These are phyloP conservation scores for Sphaerophoria rueppellii DNA, from an alignment of 2,888 invertebrate genomes.

Conservation along the genomic window DNA sequence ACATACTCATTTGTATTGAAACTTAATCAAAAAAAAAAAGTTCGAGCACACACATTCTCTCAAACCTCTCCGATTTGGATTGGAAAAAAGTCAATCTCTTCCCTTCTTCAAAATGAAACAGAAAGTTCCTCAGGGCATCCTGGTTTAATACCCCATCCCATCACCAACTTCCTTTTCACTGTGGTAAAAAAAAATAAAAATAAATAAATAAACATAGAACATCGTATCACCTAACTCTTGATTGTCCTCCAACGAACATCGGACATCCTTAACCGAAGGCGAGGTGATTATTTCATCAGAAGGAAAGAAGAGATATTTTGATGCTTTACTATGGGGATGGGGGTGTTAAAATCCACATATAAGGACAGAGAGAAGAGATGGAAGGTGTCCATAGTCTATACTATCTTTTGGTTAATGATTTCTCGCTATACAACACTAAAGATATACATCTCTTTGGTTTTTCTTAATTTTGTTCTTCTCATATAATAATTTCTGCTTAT, in stretches of 20 bases:
- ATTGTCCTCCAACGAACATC: constrained; percentile 72
- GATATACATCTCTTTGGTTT: constrained; percentile 59
- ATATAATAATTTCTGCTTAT: constrained; percentile 44
- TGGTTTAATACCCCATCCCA: neutral
- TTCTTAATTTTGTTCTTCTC: constrained; percentile 63
- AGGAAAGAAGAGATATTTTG: too few relatives aligned
- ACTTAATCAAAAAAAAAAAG: constrained; percentile 51
- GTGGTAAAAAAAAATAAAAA: too few relatives aligned
- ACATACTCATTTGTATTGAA: constrained; percentile 64
- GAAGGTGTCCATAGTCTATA: neutral
- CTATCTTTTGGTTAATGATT: constrained; percentile 63
- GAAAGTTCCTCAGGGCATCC: constrained; percentile 11
- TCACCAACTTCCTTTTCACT: neutral
- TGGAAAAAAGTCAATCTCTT: constrained; percentile 48
- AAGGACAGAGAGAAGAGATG: neutral
- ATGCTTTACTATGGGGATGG: too few relatives aligned
- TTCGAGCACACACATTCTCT: constrained; percentile 57
- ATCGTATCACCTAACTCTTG: constrained; percentile 46
- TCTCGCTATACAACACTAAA: constrained; percentile 46
- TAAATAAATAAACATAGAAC: neutral
- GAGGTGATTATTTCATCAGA: constrained; percentile 31
- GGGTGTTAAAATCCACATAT: too few relatives aligned
- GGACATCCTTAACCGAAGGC: constrained; percentile 68
- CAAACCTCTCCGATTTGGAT: constrained; percentile 43
- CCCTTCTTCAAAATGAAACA: constrained; percentile 3